A percentile compares a stretch with the other conserved stretches of the same genome.
Evolutionary conservation across 2,888 invertebrate genomes (phyloP).

Genomic region (Drymonia ruficornis): DNA sequence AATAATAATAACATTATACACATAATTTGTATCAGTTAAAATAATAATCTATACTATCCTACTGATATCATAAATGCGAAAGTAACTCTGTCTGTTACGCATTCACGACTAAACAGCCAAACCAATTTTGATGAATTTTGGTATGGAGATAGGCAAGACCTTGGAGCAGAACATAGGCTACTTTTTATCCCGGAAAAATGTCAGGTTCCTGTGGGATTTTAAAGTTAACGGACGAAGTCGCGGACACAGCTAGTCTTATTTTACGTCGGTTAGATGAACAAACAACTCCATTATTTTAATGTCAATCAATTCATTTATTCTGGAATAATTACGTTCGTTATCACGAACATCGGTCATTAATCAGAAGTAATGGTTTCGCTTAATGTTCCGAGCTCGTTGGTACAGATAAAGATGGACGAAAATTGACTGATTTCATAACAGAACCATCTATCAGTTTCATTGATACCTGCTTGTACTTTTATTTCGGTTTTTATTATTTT

Average conservation of each 20-base stretch:
- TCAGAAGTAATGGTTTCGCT: slow-evolving; percentile 37
- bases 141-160: no score
- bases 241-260: slow-evolving; percentile 18
- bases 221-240: no score
- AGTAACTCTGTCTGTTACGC: no score
- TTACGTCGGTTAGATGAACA: slow-evolving; percentile 15
- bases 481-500: neutral
- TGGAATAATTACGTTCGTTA: slow-evolving; percentile 26
- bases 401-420: slow-evolving; percentile 16
- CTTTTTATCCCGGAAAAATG: no score
- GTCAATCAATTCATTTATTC: slow-evolving; percentile 17
- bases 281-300: slow-evolving; percentile 19
- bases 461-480: neutral
- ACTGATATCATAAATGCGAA: no score
- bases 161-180: no score
- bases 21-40: slow-evolving; percentile 13
- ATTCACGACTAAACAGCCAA: no score
- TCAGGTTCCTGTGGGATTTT: no score
- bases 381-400: slow-evolving; percentile 23
- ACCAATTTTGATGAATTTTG: no score
- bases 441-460: neutral
- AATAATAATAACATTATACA: slow-evolving; percentile 10
- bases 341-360: slow-evolving; percentile 28
- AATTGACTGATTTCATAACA: slow-evolving; percentile 5
- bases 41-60: neutral